Percentiles rank a stretch among this genome's conserved stretches.
Evolutionary conservation across 2,888 invertebrate species (phyloP).

Genomic region (Tigriopus californicus): DNA sequence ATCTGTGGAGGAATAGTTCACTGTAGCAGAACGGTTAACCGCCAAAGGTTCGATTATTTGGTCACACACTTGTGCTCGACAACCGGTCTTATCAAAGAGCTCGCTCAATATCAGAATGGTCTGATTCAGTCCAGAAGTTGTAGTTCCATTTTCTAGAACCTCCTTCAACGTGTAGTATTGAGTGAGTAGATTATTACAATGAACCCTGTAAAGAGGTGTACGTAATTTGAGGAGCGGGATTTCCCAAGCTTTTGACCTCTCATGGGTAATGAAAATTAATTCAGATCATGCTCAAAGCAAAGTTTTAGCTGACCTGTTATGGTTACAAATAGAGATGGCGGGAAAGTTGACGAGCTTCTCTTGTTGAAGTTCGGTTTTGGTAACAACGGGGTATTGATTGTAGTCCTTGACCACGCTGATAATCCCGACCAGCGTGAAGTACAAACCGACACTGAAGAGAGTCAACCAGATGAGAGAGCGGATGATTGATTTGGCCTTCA

Average conservation of each 20-base stretch:
- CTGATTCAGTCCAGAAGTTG: neutral
- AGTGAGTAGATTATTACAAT: neutral
- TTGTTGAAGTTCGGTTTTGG: neutral
- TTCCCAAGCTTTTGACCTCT: too few species aligned
- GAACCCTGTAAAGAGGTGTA: neutral
- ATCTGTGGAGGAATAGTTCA: too few species aligned
- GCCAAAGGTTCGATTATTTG: neutral
- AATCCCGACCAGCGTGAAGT: neutral
- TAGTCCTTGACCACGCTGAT: neutral
- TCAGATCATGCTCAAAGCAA: neutral
- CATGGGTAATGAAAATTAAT: too few species aligned
- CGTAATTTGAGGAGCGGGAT: too few species aligned
- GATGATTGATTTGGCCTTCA: neutral
- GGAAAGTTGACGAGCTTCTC: neutral
- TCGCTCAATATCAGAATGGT: neutral
- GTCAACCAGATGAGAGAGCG: neutral
- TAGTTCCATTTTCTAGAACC: neutral
- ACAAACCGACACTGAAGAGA: neutral
- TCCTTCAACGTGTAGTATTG: neutral
- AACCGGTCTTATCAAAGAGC: neutral
- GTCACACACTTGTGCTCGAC: neutral
- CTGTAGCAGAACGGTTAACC: neutral
- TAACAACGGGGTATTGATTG: neutral
- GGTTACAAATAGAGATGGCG: conserved; percentile 7
- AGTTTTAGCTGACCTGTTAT: neutral